A percentile compares a stretch with the other conserved stretches of the same genome.
phyloP scores from a whole-genome alignment of 2,888 invertebrate genomes.

The Polyommatus iphigenia region DNA sequence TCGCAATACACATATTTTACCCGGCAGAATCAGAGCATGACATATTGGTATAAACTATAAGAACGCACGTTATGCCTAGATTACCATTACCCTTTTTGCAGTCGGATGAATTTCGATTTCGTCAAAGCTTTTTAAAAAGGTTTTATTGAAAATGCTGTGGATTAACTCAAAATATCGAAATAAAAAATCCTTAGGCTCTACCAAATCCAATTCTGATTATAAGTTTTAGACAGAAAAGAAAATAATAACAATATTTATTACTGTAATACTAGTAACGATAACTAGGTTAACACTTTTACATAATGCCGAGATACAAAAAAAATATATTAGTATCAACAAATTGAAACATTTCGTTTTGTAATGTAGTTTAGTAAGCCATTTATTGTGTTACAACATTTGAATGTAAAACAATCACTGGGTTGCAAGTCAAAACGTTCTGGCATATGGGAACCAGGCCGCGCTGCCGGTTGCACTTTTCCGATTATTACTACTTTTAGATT shows the following conservation, averaged over 20 bases:
- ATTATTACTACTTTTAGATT: background rate
- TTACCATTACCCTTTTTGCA: background rate
- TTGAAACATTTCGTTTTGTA: background rate
- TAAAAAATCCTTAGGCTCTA: background rate
- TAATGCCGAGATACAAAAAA: background rate
- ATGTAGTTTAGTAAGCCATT: conserved; percentile 13
- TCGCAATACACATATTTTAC: conserved; percentile 29
- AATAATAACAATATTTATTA: background rate
- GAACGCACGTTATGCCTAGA: background rate
- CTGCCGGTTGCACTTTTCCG: conserved; percentile 28
- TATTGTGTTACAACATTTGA: conserved; percentile 12
- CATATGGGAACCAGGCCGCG: conserved; percentile 23
- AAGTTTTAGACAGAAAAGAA: too few species aligned
- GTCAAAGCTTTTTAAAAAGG: too few species aligned
- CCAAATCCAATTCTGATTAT: background rate
- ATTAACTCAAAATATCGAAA: too few species aligned
- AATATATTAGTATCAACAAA: background rate
- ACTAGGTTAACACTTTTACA: background rate
- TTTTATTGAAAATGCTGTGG: too few species aligned
- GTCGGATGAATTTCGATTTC: background rate
- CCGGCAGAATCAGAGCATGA: conserved; percentile 26
- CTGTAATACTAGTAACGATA: background rate
- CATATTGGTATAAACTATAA: conserved; percentile 1
- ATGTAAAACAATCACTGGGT: background rate
- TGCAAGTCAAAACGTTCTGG: conserved; percentile 16